Evolutionary conservation across 1,140 invertebrate species (phyloP).

Genomic region (Pygmarrhopalites habei): DNA sequence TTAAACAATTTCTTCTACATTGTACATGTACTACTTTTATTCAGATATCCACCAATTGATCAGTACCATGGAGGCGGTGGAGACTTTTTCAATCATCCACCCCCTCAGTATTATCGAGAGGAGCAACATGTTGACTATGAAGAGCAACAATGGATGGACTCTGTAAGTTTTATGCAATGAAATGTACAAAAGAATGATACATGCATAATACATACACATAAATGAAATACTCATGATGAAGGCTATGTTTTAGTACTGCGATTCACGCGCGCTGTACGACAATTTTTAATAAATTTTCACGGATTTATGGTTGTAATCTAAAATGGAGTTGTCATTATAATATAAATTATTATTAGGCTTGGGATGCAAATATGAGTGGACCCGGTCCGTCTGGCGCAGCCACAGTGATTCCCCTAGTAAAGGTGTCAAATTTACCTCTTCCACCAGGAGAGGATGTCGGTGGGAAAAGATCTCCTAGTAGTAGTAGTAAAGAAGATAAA

Average conservation of each 20-base stretch:
- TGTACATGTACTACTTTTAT: not conserved
- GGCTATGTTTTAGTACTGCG: not conserved
- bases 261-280: too few species aligned
- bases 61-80: constrained; percentile 25
- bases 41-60: constrained; percentile 30
- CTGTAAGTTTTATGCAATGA: too few species aligned
- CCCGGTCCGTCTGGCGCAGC: constrained; percentile 1
- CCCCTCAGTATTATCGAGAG: constrained; percentile 24
- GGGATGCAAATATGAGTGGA: constrained; percentile 28
- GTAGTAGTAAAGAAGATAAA: too few species aligned
- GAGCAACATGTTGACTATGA: constrained; percentile 32
- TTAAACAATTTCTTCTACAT: not conserved
- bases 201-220: too few species aligned
- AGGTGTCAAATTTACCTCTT: constrained; percentile 32
- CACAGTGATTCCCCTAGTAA: constrained; percentile 30
- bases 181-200: too few species aligned
- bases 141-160: constrained; percentile 39
- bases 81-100: constrained; percentile 37
- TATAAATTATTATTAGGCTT: too few species aligned
- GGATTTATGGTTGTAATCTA: too few species aligned
- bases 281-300: too few species aligned
- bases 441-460: constrained; percentile 29
- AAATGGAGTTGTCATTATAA: too few species aligned
- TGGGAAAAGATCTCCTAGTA: too few species aligned
- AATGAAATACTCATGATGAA: too few species aligned